phyloP scores from a whole-genome alignment of 2,888 invertebrate genomes.

The Andrena minutula region DNA sequence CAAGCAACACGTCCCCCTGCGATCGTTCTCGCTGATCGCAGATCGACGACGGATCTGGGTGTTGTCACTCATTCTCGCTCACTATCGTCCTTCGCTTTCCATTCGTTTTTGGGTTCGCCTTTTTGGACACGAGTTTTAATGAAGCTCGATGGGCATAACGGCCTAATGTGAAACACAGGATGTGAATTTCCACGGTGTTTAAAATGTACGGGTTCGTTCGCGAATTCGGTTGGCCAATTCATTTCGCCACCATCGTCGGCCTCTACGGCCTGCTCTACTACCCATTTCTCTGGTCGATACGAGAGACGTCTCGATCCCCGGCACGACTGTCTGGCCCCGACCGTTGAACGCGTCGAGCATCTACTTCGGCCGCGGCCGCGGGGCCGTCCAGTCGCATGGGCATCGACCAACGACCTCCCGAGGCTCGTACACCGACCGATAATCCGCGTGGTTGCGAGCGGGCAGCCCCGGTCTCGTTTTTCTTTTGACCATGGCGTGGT shows the following conservation, averaged over 20 bases:
- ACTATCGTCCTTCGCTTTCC: constrained; percentile 15
- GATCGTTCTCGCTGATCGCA: constrained; percentile 46
- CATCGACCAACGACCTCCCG: constrained; percentile 55
- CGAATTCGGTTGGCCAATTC: constrained; percentile 70
- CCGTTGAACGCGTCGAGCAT: too few species aligned
- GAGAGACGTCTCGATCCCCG: constrained; percentile 49
- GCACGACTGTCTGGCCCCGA: background rate
- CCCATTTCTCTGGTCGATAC: constrained; percentile 42
- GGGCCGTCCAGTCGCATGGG: background rate
- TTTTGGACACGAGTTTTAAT: constrained; percentile 72
- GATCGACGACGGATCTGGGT: constrained; percentile 55
- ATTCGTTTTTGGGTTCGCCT: constrained; percentile 30
- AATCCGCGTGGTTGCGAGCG: constrained; percentile 76
- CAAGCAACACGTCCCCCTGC: constrained; percentile 75
- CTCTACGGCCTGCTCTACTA: constrained; percentile 22
- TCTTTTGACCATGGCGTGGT: constrained; percentile 74
- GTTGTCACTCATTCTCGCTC: constrained; percentile 40
- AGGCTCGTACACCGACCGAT: constrained; percentile 48
- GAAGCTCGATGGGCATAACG: constrained; percentile 75
- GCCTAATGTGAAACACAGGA: constrained; percentile 83
- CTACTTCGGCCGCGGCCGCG: too few species aligned
- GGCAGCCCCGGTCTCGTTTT: constrained; percentile 77
- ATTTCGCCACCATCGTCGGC: constrained; percentile 23
- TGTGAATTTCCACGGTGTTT: constrained; percentile 81
- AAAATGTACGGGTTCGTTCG: constrained; percentile 71